Percentiles rank a stretch among this genome's conserved stretches.
These are phyloP conservation scores for Camptogramma bilineatum DNA, from an alignment of 2,888 invertebrate species.

Conservation along the genomic window DNA sequence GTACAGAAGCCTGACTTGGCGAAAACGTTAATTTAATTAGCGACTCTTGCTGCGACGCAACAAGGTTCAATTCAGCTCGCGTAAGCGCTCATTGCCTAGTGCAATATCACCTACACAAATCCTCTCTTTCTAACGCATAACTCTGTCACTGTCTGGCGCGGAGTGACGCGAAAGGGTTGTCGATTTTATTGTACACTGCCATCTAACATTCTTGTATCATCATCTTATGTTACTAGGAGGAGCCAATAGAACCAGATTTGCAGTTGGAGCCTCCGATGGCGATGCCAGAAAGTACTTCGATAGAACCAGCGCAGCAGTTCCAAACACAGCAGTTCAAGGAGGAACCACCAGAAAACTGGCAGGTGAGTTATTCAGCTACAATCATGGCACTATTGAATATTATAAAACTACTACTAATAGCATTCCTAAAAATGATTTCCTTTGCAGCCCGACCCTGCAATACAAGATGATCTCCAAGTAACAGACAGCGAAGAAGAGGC, in stretches of 20 bases:
- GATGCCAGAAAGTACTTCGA: slow-evolving; percentile 51
- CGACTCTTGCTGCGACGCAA: too few relatives aligned
- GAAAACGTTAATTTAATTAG: too few relatives aligned
- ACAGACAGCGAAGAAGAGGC: slow-evolving; percentile 82
- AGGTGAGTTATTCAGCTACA: slow-evolving; percentile 60
- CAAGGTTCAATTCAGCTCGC: too few relatives aligned
- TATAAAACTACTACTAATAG: neutral
- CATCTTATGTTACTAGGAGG: slow-evolving; percentile 60
- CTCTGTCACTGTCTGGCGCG: too few relatives aligned
- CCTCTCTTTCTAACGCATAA: too few relatives aligned
- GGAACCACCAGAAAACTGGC: slow-evolving; percentile 81
- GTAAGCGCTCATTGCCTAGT: too few relatives aligned
- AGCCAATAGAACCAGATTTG: slow-evolving; percentile 75
- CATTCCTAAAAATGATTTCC: slow-evolving; percentile 17
- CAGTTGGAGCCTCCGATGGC: slow-evolving; percentile 66
- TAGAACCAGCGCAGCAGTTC: slow-evolving; percentile 28
- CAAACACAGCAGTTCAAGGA: slow-evolving; percentile 77
- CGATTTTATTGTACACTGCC: too few relatives aligned
- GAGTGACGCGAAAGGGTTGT: too few relatives aligned
- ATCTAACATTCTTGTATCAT: too few relatives aligned
- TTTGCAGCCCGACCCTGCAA: slow-evolving; percentile 77
- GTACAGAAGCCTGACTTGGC: too few relatives aligned
- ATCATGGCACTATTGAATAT: neutral
- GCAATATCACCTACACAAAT: too few relatives aligned
- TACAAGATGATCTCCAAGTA: slow-evolving; percentile 82